phyloP scores from a whole-genome alignment of 1,140 invertebrate species.

The Musca vetustissima region DNA sequence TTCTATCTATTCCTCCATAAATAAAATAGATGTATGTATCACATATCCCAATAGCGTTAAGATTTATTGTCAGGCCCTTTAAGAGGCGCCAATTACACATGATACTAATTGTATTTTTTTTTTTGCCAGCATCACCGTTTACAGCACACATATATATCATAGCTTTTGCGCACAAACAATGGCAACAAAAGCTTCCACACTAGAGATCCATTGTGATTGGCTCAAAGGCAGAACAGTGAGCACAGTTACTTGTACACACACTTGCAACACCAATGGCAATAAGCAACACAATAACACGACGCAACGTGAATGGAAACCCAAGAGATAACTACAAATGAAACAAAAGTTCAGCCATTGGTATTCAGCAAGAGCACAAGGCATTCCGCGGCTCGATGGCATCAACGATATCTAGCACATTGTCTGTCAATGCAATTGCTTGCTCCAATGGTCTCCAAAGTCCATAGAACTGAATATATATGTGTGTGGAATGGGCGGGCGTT shows the following conservation, averaged over 20 bases:
- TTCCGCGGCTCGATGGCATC: neutral
- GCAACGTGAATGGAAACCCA: neutral
- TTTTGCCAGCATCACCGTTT: no score
- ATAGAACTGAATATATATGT: neutral
- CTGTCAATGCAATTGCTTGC: neutral
- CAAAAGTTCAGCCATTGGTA: neutral
- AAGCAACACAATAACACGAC: slow-evolving; percentile 12
- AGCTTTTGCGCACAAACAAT: slow-evolving; percentile 23
- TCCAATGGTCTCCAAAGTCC: neutral
- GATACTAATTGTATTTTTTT: no score
- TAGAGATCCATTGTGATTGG: slow-evolving; percentile 20
- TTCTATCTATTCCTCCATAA: no score
- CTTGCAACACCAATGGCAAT: slow-evolving; percentile 19
- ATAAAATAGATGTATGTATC: no score
- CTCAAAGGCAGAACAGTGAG: neutral
- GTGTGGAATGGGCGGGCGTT: neutral
- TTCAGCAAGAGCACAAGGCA: neutral
- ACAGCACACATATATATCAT: neutral
- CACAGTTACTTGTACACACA: slow-evolving; percentile 4
- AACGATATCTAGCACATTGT: no score
- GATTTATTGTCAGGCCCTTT: no score
- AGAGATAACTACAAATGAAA: neutral
- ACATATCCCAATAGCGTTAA: no score
- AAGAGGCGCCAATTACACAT: no score
- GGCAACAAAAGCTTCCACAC: slow-evolving; percentile 14